Evolutionary conservation across 1,140 invertebrate species (phyloP), one percentile per base, ranked within the genome.

Genomic region (Pachyrhynchus sulphureomaculatus): DNA sequence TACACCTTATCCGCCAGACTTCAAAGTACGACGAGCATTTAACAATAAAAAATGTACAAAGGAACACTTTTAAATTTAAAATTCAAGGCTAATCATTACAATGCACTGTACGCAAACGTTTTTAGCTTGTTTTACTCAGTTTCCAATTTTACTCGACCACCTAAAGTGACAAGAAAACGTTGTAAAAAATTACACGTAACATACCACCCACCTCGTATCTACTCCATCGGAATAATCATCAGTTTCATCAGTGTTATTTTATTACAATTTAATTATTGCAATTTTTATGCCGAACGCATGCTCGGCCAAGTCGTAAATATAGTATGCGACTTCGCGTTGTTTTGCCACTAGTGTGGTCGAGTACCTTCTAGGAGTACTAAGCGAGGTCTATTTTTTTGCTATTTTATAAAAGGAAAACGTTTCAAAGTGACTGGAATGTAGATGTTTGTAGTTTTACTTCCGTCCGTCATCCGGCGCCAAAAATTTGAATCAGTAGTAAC

Each of bases 361-460:
- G 29, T 47, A 58, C 55, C 42, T 47, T 58, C 15, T 18, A 45
- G 32, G 57, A 34, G 47, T 59, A 59, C 57, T 59, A 59, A 59
- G 47, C 57, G 29, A 59, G 57, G 34, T 51, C 57, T 59, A 59
- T 59, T 59, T 59, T n/a, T 59, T 59, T 52, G 57, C 57, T 59
- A 49, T 49, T 49, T 59, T 44, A 48, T 42, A 59, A 59, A 42
- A 59, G 57, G 57, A 59, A 52, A 52, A 59, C 57, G 55, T 37
- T 17, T 36, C 37, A 20, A 13, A 39, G 45, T 48, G 55, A 21
- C 23, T 32, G 33, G 55, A 58, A 58, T 58, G 42, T 44, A 20
- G 48, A 48, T 48, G 24, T 37, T 37, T n/a, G 9, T 26, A 37
- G 44, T 32, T 58, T 13, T 42, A 58, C 42, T 58, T 58, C 44